phyloP scores from a whole-genome alignment of 2,797 vertebrate genomes.

The Pteropus rufus region DNA sequence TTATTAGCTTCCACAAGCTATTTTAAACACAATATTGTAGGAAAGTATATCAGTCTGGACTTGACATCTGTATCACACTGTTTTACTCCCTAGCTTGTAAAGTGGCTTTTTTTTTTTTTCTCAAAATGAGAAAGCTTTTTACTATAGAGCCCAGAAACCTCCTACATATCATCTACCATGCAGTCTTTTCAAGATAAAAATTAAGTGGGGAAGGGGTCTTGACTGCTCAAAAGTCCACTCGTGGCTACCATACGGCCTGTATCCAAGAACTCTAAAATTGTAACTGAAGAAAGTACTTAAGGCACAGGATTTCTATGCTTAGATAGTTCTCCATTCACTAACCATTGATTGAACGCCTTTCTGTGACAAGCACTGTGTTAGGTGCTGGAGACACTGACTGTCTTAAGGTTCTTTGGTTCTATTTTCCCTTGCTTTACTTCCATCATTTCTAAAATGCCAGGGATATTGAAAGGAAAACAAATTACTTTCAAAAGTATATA shows the following conservation, averaged over 20 bases:
- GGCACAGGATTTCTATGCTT: neutral
- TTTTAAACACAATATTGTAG: neutral
- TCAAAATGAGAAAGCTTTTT: neutral
- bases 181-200: slow-evolving; percentile 25
- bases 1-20: neutral
- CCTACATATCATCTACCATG: neutral
- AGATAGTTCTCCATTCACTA: neutral
- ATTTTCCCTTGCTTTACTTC: neutral
- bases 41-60: neutral
- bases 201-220: neutral
- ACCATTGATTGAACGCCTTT: neutral
- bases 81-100: neutral
- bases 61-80: neutral
- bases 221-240: neutral
- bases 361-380: neutral
- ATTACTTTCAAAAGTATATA: neutral
- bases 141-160: neutral
- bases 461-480: neutral
- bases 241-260: neutral
- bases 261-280: neutral
- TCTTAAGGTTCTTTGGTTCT: neutral
- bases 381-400: neutral
- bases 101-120: neutral
- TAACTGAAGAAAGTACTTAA: neutral
- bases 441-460: neutral